Percentiles rank a stretch among this genome's conserved stretches.
Conservation (phyloP, 1,140 invertebrate species). For the Zophobas morio region DNA sequence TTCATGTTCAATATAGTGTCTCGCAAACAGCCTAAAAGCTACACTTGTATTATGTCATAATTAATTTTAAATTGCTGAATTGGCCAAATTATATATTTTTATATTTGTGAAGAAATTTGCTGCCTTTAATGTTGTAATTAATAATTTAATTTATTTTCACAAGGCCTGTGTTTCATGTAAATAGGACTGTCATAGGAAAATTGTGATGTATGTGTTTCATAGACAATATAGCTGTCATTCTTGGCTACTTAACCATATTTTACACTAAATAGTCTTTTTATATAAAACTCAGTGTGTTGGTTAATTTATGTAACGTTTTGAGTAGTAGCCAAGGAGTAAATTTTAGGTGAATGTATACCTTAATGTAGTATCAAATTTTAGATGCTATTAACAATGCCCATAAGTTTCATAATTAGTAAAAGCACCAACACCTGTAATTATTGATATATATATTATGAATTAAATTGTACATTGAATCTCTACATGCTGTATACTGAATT, state of each 20-base stretch:
- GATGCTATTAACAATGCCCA: slow-evolving; percentile 36
- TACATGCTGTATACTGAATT: slow-evolving; percentile 61
- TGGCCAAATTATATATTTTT: slow-evolving; percentile 47
- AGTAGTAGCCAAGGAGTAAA: slow-evolving; percentile 51
- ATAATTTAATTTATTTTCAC: slow-evolving; percentile 56
- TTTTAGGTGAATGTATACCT: slow-evolving; percentile 57
- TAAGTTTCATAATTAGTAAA: slow-evolving; percentile 62
- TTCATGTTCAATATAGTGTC: no score
- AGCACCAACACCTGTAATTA: slow-evolving; percentile 67
- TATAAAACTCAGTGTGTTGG: not conserved
- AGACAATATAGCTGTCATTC: slow-evolving; percentile 66
- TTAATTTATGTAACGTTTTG: slow-evolving; percentile 18
- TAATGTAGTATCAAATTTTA: slow-evolving; percentile 44
- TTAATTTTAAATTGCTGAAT: slow-evolving; percentile 55
- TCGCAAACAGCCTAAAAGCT: no score
- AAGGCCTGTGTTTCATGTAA: slow-evolving; percentile 64
- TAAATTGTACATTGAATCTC: slow-evolving; percentile 64
- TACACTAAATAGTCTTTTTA: slow-evolving; percentile 1
- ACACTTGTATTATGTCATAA: slow-evolving; percentile 15
- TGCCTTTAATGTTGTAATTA: slow-evolving; percentile 45
- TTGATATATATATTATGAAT: slow-evolving; percentile 52
- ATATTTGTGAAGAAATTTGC: slow-evolving; percentile 16
- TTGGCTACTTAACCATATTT: slow-evolving; percentile 54
- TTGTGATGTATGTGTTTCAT: slow-evolving; percentile 67
- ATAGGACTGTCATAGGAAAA: slow-evolving; percentile 64